Conservation (phyloP, 2,797 vertebrate species). For the Leptatherina wallacei region DNA sequence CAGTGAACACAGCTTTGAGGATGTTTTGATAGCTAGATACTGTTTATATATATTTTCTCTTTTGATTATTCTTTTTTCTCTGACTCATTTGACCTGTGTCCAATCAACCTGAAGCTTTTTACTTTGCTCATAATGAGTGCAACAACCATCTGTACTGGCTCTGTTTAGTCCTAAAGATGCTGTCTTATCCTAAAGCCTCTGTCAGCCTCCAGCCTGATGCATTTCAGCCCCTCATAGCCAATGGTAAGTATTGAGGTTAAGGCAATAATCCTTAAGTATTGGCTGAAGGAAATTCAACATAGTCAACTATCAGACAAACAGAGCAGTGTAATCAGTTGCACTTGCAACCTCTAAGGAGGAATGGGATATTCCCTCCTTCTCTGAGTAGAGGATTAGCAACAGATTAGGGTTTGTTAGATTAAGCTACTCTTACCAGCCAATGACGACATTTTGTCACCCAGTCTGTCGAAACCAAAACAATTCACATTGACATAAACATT, state of each 20-base stretch:
- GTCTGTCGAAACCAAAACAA: conserved; percentile 37
- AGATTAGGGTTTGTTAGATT: conserved; percentile 71
- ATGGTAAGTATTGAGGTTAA: conserved; percentile 34
- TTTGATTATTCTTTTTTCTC: conserved; percentile 34
- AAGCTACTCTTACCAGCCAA: conserved; percentile 32
- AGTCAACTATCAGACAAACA: conserved; percentile 57
- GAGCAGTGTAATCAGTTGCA: conserved; percentile 50
- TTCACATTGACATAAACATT: conserved; percentile 35
- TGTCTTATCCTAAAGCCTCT: conserved; percentile 29
- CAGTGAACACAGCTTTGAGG: conserved; percentile 16
- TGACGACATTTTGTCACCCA: conserved; percentile 23
- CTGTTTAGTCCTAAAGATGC: conserved; percentile 28
- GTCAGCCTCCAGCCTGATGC: conserved; percentile 14
- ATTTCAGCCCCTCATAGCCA: not conserved
- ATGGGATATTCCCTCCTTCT: conserved; percentile 51
- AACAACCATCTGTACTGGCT: not conserved
- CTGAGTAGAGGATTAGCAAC: conserved; percentile 67
- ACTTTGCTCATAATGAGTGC: conserved; percentile 18
- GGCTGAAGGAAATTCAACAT: conserved; percentile 52
- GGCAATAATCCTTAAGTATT: conserved; percentile 50
- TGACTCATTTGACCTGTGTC: conserved; percentile 41
- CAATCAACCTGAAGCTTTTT: conserved; percentile 14
- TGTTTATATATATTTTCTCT: not conserved
- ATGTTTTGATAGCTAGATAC: conserved; percentile 23
- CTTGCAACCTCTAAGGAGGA: conserved; percentile 42